Evolutionary conservation across 2,113 vertebrate genomes (phyloP).

Genomic region (Pelvicachromis taeniatus): DNA sequence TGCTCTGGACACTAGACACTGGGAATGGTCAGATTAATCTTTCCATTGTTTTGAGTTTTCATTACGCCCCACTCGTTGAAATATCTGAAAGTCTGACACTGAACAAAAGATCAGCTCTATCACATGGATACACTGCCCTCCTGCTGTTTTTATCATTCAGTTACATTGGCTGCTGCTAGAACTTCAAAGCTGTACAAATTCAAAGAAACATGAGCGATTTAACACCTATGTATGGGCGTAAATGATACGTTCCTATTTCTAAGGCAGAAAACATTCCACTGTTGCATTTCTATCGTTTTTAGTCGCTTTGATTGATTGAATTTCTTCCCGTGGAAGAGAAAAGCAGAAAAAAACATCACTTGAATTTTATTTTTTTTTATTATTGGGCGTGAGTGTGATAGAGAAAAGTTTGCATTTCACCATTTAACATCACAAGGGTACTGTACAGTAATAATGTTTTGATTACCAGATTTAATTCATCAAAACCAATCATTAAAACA

Average conservation of each 20-base stretch:
- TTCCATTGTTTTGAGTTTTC: background rate
- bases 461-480: background rate
- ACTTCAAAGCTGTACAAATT: background rate
- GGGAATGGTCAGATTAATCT: background rate
- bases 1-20: background rate
- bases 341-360: background rate
- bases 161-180: background rate
- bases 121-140: background rate
- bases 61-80: background rate
- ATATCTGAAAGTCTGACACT: background rate
- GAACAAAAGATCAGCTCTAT: background rate
- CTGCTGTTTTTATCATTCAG: background rate
- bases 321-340: conserved; percentile 70
- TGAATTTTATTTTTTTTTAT: background rate
- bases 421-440: background rate
- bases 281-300: background rate
- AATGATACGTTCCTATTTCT: conserved; percentile 1
- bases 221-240: background rate
- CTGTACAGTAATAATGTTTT: background rate
- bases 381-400: background rate
- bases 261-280: background rate
- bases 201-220: background rate
- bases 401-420: background rate
- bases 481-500: background rate
- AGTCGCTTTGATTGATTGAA: background rate